Evolutionary conservation across 1,140 invertebrate genomes (phyloP).

Genomic region (Ylistrum balloti): DNA sequence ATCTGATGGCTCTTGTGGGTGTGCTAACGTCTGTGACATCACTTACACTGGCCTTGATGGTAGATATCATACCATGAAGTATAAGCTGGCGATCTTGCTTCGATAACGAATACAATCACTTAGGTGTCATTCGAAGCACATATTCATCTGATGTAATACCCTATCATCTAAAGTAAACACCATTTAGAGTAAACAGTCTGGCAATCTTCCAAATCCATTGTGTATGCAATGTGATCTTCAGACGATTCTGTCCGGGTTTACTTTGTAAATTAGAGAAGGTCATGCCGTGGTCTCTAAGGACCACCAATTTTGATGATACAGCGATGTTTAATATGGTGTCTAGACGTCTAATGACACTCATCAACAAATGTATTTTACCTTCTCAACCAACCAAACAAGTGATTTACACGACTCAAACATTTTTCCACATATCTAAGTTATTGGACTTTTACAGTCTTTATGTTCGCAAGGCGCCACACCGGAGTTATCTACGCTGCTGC

Average conservation of each 20-base stretch:
- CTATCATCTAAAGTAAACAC: too few relatives aligned
- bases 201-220: background rate
- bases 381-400: background rate
- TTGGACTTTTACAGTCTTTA: background rate
- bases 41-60: too few relatives aligned
- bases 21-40: too few relatives aligned
- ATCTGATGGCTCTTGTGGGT: too few relatives aligned
- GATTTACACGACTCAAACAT: background rate
- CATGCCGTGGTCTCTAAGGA: background rate
- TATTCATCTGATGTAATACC: too few relatives aligned
- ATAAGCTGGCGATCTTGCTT: too few relatives aligned
- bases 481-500: background rate
- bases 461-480: background rate
- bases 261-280: background rate
- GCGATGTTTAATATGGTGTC: background rate
- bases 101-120: too few relatives aligned
- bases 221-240: background rate
- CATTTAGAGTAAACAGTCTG: too few relatives aligned
- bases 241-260: background rate
- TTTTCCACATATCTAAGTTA: background rate
- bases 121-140: too few relatives aligned
- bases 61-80: too few relatives aligned
- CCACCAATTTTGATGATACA: background rate
- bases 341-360: constrained; percentile 7
- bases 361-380: background rate